phyloP scores from a whole-genome alignment of 2,797 vertebrate genomes.

The Sebastes taczanowskii region DNA sequence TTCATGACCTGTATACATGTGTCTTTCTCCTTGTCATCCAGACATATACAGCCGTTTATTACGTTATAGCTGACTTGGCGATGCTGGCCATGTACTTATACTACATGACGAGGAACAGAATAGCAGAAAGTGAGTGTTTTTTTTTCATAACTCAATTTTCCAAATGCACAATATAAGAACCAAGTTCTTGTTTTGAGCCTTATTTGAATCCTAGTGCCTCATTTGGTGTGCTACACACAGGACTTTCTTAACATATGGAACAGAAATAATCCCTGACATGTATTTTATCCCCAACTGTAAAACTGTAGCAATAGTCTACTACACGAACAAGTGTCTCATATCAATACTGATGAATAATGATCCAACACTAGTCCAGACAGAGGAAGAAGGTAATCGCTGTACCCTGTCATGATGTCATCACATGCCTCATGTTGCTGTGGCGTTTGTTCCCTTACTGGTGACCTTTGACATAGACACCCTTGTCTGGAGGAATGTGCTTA shows the following conservation, averaged over 20 bases:
- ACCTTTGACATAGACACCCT: neutral
- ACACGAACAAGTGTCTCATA: neutral
- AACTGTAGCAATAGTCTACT: neutral
- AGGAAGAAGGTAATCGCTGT: neutral
- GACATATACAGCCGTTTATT: slow-evolving; percentile 95
- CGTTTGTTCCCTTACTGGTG: neutral
- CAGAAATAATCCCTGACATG: neutral
- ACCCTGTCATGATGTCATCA: slow-evolving; percentile 13
- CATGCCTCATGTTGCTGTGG: slow-evolving; percentile 2
- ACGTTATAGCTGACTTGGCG: slow-evolving; percentile 88
- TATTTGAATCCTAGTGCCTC: neutral
- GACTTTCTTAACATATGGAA: neutral
- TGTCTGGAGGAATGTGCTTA: slow-evolving; percentile 36
- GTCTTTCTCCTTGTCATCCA: slow-evolving; percentile 55
- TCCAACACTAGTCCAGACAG: neutral
- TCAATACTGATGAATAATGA: neutral
- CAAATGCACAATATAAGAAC: neutral
- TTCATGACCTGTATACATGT: neutral
- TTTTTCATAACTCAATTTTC: neutral
- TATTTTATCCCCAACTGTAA: neutral
- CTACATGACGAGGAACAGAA: slow-evolving; percentile 79
- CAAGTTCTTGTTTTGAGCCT: neutral
- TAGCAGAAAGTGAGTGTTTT: slow-evolving; percentile 63
- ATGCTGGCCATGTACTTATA: slow-evolving; percentile 90
- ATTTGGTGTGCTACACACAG: neutral